Percentiles rank a stretch among this genome's conserved stretches.
phyloP scores from a whole-genome alignment of 2,113 vertebrate species.

The Cyphomyrus plagiostoma region DNA sequence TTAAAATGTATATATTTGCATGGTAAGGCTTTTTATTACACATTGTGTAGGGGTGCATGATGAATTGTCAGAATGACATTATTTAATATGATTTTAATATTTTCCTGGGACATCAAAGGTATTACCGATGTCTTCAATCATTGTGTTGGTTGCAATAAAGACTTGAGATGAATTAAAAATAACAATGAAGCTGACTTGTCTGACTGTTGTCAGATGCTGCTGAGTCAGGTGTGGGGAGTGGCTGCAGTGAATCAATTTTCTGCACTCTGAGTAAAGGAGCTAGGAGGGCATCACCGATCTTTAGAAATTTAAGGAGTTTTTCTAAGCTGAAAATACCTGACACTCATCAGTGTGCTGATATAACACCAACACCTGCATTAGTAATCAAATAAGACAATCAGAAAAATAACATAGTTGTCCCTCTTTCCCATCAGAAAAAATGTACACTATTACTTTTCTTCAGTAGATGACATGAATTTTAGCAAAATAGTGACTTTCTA shows the following conservation, averaged over 20 bases:
- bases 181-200: conserved; percentile 20
- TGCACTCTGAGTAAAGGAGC: background rate
- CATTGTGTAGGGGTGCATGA: background rate
- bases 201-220: conserved; percentile 1
- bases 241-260: conserved; percentile 31
- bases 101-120: background rate
- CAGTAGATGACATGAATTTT: background rate
- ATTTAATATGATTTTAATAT: background rate
- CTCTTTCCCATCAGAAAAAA: background rate
- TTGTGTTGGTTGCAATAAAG: conserved; percentile 3
- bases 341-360: background rate
- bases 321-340: background rate
- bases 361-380: background rate
- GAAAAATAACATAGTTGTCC: background rate
- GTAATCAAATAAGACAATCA: background rate
- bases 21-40: background rate
- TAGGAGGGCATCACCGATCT: background rate
- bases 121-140: background rate
- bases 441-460: background rate
- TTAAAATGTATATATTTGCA: background rate
- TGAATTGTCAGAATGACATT: background rate
- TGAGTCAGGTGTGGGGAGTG: conserved; percentile 24
- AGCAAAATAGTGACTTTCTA: background rate
- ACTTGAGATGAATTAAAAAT: conserved; percentile 13
- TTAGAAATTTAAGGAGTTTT: background rate